Evolutionary conservation across 2,797 vertebrate genomes (phyloP), one percentile per base, ranked within the genome.

Genomic region (Karalla daura): DNA sequence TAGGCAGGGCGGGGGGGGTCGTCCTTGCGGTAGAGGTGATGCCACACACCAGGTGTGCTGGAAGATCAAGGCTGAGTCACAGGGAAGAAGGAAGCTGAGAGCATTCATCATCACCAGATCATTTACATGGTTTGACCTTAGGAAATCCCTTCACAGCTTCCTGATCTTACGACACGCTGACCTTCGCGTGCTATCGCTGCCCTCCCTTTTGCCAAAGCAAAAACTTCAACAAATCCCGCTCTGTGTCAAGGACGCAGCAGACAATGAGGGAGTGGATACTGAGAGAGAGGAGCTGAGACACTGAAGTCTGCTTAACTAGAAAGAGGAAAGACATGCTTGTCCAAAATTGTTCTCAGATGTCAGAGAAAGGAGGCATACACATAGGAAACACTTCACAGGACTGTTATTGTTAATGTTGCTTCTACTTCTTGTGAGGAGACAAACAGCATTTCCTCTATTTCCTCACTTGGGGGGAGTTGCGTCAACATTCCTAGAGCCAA

Each of bases 61-160:
- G 3, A 40, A 79, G 67, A 86, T 84, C 83, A 87, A 74, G 60
- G 79, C 30, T 40, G 33, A 32, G 37, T 71, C 47, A 55, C 20
- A 37, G 50, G 36, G 35, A 53, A 41, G 13, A 52, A 46, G 47
- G 61, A 64, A 62, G 56, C 63, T 1, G 15, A 8, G 60, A 35
- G 33, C 30, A 10, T 6, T 63, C 45, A 33, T 74, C 69, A 46
- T 69, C 78, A 66, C 66, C 65, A 79, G 45, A 80, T 78, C 55
- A 62, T 27, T 71, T 55, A 58, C 21, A 43, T 21, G 59, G 50
- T 54, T 55, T 86, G 78, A 87, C 81, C 74, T 86, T 63, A 74
- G 39, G 28, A 78, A 71, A 65, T 62, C 63, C 45, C 21, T 23
- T 39, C 27, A 46, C 60, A 65, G 67, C 52, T 74, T 78, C 63